Evolutionary conservation across 2,113 vertebrate genomes (phyloP), one percentile per base, ranked within the genome.

Genomic region (Corythaeola cristata): DNA sequence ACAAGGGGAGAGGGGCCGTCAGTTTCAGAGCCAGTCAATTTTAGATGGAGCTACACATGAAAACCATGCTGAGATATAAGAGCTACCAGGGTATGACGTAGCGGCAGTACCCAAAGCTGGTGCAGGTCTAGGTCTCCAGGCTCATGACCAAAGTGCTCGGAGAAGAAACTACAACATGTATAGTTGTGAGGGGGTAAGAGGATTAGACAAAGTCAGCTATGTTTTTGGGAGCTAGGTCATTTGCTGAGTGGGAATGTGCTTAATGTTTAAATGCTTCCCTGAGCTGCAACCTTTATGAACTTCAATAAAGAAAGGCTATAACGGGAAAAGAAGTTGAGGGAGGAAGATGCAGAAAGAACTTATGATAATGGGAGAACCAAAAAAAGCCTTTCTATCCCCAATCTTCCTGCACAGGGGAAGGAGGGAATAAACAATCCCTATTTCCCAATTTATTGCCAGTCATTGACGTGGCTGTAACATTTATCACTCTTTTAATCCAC

Each of bases 1-100:
- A 23, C 6, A 26, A 12, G 6, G 8, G 27, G 8, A 41, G 21
- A 0, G 0, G 8, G 26, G 67, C 41, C 33, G 27, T 18, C 8
- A 4, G 50, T 64, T 69, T 62, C 33, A 85, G 59, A 86, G 45
- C 16, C 44, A 60, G 18, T 27, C 39, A 21, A 30, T 68, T 12
- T 62, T 44, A 19, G 7, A 28, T 26, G 33, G 19, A 64, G 32
- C 33, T 73, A 73, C 35, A 32, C 1, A 1, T 56, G 35, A 89
- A 84, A 58, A 9, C 14, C 30, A 4, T 27, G 11, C 28, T 63
- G 72, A 72, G 39, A 33, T 62, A 7, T 6, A 66, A 84, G 35
- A 73, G 9, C 30, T 81, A 53, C 8, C 11, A 77, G 17, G 27
- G 15, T 37, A 28, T 15, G 20, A 33, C 1, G 1, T 6, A 47